Percentiles rank a stretch among this genome's conserved stretches.
Evolutionary conservation across 2,113 vertebrate species (phyloP).

Genomic region (Upupa epops): DNA sequence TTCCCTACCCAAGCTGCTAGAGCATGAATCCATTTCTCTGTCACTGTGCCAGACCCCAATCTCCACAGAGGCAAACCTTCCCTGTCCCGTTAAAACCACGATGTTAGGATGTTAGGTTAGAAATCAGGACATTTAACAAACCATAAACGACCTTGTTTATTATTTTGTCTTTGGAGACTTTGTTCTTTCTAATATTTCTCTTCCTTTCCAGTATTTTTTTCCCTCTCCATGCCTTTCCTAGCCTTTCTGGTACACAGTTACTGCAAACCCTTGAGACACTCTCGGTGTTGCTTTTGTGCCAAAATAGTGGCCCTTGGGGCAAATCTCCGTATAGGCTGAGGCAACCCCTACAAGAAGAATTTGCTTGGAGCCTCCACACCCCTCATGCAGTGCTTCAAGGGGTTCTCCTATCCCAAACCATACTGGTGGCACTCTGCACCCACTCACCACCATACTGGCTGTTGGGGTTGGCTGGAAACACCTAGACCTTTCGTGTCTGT

Average conservation of each 20-base stretch:
- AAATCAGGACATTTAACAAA: not conserved
- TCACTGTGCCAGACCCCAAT: not conserved
- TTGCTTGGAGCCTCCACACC: not conserved
- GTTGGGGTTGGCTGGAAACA: not conserved
- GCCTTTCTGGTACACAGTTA: not conserved
- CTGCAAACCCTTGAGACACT: not conserved
- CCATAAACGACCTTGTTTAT: not conserved
- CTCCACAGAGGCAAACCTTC: not conserved
- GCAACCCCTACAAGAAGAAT: not conserved
- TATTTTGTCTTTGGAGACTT: not conserved
- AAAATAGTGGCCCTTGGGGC: not conserved
- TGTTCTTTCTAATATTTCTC: not conserved
- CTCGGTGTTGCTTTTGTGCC: not conserved
- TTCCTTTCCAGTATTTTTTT: not conserved
- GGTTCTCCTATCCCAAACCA: not conserved
- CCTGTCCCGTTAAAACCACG: not conserved
- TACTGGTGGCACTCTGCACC: rapidly evolving
- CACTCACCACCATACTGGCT: not conserved
- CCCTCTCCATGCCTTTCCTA: not conserved
- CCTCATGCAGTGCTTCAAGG: rapidly evolving
- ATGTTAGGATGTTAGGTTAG: not conserved
- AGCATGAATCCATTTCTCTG: not conserved
- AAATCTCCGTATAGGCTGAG: not conserved
- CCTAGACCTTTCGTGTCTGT: not conserved
- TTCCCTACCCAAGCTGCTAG: not conserved